Base-by-base conservation (phyloP, 2,113 vertebrate genomes). In the Miniopterus natalensis region DNA sequence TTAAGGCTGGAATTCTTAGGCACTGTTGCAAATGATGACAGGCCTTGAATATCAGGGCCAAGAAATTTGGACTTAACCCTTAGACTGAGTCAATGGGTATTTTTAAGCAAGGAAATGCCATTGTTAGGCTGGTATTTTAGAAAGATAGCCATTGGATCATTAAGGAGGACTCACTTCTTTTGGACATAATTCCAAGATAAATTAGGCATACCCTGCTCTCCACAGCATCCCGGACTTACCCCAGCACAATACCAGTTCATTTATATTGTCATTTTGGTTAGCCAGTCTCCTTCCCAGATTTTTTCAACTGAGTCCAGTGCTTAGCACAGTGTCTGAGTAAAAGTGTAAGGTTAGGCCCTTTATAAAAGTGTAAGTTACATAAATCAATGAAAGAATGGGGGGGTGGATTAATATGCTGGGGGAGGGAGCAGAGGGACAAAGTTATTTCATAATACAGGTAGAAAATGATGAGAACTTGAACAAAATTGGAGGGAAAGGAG, bases 1-100 rank as follows among this genome's bases (percentile, higher is more conserved):
- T 57, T 70, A 77, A 73, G 36, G 29, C n/a, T 71, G 31, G 47
- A 84, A 65, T 84, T 31, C 77, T 94, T 83, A 78, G 9, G 57
- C 70, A 80, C 20, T 55, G 29, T 65, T 92, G 63, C 75, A 95
- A 75, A 84, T 83, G 42, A 90, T 63, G 27, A 63, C 45, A 93
- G 45, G 75, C 74, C n/a, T 85, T 84, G 45, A 86, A 71, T 66
- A 27, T 70, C 88, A 87, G 31, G 25, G 36, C 84, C 95, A 94
- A 85, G 80, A 96, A 81, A 90, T 70, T 40, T 80, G 47, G n/a
- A 84, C 84, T 94, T 92, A 75, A 66, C 86, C 6, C 75, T 91
- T 79, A 94, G 73, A 9, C 14, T 27, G 25, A 85, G 45, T 61
- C 92, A 85, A 8, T 94, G 42, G 80, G 55, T 86, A 25, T 94